A percentile compares a stretch with the other conserved stretches of the same genome.
Conservation (phyloP, 1,140 invertebrate genomes). For the Dryas iulia region DNA sequence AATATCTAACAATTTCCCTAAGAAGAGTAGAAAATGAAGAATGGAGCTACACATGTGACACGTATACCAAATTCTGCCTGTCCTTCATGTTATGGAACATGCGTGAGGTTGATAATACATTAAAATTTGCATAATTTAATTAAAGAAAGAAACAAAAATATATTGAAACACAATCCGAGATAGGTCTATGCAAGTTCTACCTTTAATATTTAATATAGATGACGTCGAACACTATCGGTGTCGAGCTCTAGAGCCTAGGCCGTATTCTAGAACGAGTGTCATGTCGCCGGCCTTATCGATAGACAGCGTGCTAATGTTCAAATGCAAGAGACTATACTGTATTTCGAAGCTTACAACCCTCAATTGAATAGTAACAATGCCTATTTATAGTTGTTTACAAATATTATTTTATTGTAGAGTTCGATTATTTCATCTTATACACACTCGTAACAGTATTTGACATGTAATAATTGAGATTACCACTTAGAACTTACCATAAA, state of each 20-base stretch:
- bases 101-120: too few relatives aligned
- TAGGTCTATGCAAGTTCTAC: not conserved
- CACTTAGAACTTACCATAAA: too few relatives aligned
- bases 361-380: not conserved
- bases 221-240: constrained; percentile 17
- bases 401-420: too few relatives aligned
- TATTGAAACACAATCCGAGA: not conserved
- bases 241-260: constrained; percentile 14
- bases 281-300: constrained; percentile 53
- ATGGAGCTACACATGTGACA: too few relatives aligned
- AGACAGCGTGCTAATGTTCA: constrained; percentile 50
- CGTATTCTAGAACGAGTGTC: constrained; percentile 37
- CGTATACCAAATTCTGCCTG: too few relatives aligned
- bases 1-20: too few relatives aligned
- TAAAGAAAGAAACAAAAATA: not conserved
- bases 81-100: too few relatives aligned
- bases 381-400: not conserved
- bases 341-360: constrained; percentile 23
- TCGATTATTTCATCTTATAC: too few relatives aligned
- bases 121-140: too few relatives aligned
- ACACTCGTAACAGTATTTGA: too few relatives aligned
- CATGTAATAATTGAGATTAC: too few relatives aligned
- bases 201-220: constrained; percentile 21
- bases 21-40: too few relatives aligned
- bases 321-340: constrained; percentile 50